Conservation (phyloP, 2,797 vertebrate genomes). For the Pyrocephalus nanus region DNA sequence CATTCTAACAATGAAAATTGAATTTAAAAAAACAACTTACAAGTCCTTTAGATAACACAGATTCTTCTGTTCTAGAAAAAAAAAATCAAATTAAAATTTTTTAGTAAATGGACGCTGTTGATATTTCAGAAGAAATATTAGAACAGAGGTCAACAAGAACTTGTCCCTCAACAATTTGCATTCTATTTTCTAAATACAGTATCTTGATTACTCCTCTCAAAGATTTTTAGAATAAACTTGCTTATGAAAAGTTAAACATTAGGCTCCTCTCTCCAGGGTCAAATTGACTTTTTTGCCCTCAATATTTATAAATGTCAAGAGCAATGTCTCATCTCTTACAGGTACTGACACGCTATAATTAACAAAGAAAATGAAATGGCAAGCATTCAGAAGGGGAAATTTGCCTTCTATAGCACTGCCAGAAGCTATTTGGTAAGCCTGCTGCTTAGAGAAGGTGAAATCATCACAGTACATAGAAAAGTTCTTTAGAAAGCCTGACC, state of each 20-base stretch:
- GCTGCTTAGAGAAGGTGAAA: background rate
- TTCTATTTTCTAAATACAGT: background rate
- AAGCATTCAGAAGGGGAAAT: background rate
- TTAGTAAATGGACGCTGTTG: background rate
- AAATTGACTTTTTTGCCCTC: background rate
- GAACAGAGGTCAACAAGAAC: background rate
- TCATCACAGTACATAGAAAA: background rate
- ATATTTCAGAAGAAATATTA: background rate
- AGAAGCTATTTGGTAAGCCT: background rate
- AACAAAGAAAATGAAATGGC: background rate
- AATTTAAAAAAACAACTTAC: slow-evolving; percentile 75
- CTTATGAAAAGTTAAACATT: background rate
- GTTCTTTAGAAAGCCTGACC: background rate
- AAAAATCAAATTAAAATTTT: slow-evolving; percentile 3
- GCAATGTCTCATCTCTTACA: background rate
- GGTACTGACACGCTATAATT: background rate
- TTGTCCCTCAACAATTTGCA: background rate
- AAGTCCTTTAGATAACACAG: slow-evolving; percentile 90
- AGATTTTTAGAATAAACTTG: background rate
- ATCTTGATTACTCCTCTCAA: background rate
- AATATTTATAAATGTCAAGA: background rate
- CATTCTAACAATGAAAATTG: background rate
- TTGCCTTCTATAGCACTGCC: background rate
- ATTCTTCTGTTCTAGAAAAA: slow-evolving; percentile 88
- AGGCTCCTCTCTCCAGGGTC: background rate